Base-by-base conservation (phyloP, 2,888 invertebrate genomes). In the Euphydryas editha region DNA sequence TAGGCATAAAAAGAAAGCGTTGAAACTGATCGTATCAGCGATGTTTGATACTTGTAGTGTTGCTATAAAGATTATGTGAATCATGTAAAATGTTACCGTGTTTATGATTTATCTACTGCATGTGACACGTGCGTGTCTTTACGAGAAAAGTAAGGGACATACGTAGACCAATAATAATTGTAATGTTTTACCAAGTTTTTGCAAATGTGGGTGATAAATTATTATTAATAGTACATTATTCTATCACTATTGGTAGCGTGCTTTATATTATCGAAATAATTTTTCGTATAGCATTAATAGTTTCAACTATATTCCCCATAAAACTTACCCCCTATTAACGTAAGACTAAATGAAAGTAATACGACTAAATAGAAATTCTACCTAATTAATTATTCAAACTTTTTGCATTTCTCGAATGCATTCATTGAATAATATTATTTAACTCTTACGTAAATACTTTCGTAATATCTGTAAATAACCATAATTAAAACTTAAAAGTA, bases 1-100 rank as follows among this genome's bases (percentile, higher is more conserved):
- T n/a, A n/a, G n/a, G n/a, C n/a, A 4, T 24, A 54, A 54, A 54
- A 54, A 36, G 54, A 54, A 54, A 54, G 54, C 36, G 54, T 17
- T 54, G 30, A 17, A 11, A 17, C 54, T 11, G 54, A 49, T 49
- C 4, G 15, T 13, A 30, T 18, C 11, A 49, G n/a, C 36, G 2
- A 30, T 36, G 17, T 36, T 54, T 54, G 10, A 11, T n/a, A n/a
- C n/a, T n/a, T n/a, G n/a, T 36, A 49, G 21, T 21, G 49, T 6
- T 36, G 30, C 11, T 36, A 18, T 54, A 54, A 36, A 54, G 36
- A 36, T 54, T 30, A 36, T 10, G 24, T 15, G 54, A 54, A 36
- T 54, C 54, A 17, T 3, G 54, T 54, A n/a, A 54, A 11, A 11
- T 54, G 8, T 51, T 13, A 8, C 24, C 8, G 20, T 30, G 7